Conservation (phyloP, 2,797 vertebrate species). For the Darevskia mixta region DNA sequence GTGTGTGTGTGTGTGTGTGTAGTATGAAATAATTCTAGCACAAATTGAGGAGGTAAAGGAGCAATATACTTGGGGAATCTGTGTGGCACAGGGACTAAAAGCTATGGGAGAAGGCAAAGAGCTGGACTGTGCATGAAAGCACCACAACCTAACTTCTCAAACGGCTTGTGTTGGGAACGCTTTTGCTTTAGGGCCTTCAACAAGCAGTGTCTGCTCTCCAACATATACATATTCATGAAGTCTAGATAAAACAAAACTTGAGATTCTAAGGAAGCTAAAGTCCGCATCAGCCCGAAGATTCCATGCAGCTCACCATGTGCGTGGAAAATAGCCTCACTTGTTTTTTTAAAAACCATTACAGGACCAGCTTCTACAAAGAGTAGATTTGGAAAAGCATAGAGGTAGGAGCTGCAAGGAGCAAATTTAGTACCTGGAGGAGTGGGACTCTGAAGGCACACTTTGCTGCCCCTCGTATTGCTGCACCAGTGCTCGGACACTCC, state of each 20-base stretch:
- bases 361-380: neutral
- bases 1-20: too few species aligned
- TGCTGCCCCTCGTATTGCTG: slow-evolving; percentile 93
- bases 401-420: neutral
- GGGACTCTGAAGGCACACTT: slow-evolving; percentile 68
- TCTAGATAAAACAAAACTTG: neutral
- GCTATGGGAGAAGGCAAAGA: neutral
- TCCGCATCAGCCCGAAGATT: too few species aligned
- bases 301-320: too few species aligned
- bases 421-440: slow-evolving; percentile 81
- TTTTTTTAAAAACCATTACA: neutral
- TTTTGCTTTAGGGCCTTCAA: neutral
- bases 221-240: neutral
- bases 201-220: neutral
- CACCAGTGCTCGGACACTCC: slow-evolving; percentile 93
- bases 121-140: neutral
- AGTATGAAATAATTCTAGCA: neutral
- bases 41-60: neutral
- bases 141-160: neutral
- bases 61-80: neutral
- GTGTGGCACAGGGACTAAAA: neutral
- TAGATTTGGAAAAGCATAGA: accelerated
- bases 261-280: neutral
- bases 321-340: neutral
- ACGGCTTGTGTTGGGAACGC: neutral